phyloP scores from a whole-genome alignment of 2,888 invertebrate species.

The Tetramorium bicarinatum region DNA sequence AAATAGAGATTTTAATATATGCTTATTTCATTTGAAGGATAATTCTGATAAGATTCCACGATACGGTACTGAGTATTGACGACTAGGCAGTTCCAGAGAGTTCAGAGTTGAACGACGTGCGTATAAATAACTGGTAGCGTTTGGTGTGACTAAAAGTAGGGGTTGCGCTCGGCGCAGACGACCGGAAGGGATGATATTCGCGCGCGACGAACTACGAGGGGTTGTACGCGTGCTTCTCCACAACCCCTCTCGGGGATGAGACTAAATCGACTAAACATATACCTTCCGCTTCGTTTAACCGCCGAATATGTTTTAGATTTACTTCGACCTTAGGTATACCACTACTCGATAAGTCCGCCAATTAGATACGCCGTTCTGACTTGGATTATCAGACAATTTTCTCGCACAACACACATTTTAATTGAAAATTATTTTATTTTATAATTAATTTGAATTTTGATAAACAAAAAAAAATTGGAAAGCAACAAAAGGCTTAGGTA shows the following conservation, averaged over 20 bases:
- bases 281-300: conserved; percentile 85
- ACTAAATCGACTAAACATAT: conserved; percentile 84
- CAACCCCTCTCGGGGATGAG: conserved; percentile 65
- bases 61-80: conserved; percentile 50
- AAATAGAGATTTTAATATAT: neutral
- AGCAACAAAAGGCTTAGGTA: neutral
- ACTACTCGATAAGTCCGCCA: conserved; percentile 76
- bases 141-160: conserved; percentile 80
- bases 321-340: conserved; percentile 73
- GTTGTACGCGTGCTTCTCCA: conserved; percentile 68
- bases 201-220: conserved; percentile 73
- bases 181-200: conserved; percentile 69
- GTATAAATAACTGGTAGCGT: conserved; percentile 82
- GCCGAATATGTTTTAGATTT: conserved; percentile 85
- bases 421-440: conserved; percentile 36
- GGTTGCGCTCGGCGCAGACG: conserved; percentile 66
- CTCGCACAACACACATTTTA: conserved; percentile 10
- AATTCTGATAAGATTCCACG: neutral
- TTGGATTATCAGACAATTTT: conserved; percentile 43
- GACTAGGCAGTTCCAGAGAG: conserved; percentile 52
- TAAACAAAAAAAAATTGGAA: neutral
- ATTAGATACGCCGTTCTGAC: conserved; percentile 71
- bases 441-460: neutral
- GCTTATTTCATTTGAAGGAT: neutral
- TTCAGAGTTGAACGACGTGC: conserved; percentile 41